These are phyloP conservation scores for Sebastes nivosus DNA, from an alignment of 2,797 vertebrate genomes.

Conservation along the genomic window DNA sequence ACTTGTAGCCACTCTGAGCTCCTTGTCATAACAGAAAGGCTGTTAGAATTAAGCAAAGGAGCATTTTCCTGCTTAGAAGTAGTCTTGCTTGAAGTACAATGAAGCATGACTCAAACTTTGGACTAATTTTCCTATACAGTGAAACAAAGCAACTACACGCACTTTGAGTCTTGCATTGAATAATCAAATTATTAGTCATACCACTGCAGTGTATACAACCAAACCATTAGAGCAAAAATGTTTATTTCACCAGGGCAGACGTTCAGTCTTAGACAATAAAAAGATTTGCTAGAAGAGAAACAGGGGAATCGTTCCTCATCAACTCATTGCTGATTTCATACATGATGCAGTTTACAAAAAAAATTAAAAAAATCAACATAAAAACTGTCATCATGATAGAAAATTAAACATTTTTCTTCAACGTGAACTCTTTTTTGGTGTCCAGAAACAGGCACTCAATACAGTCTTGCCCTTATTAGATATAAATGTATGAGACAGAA, in stretches of 20 bases:
- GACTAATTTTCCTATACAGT: too few species aligned
- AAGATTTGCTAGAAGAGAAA: background rate
- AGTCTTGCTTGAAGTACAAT: too few species aligned
- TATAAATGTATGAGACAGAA: constrained; percentile 36
- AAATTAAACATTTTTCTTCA: background rate
- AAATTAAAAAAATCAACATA: background rate
- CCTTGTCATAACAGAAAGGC: too few species aligned
- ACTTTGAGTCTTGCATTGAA: background rate
- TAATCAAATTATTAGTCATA: background rate
- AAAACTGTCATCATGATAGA: background rate
- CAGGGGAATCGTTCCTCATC: background rate
- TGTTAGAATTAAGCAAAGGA: too few species aligned
- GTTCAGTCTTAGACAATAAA: constrained; percentile 3
- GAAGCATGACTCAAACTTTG: too few species aligned
- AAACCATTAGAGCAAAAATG: background rate
- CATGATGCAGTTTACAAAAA: constrained; percentile 11
- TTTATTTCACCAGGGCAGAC: constrained; percentile 38
- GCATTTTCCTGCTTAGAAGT: too few species aligned
- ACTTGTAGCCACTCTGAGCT: too few species aligned
- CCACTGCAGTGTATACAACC: background rate
- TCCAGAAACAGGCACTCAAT: background rate
- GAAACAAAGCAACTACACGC: too few species aligned
- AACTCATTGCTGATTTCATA: background rate
- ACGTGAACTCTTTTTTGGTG: background rate
- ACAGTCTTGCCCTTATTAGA: constrained; percentile 8